Conservation (phyloP, 2,797 vertebrate species). For the Agapornis canus region DNA sequence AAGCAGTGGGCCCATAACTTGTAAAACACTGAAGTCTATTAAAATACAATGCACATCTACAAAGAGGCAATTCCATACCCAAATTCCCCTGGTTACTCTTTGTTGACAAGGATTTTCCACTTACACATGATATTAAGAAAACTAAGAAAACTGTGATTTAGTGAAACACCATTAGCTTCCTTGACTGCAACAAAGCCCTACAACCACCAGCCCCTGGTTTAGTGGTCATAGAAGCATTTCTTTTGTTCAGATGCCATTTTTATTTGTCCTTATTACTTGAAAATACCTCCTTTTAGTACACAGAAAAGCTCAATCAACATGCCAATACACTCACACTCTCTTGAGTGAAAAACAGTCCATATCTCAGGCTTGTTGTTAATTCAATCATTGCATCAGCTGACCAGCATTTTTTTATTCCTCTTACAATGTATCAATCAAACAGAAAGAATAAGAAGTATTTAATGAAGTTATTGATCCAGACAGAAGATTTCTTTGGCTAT, state of each 20-base stretch:
- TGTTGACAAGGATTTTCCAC: neutral
- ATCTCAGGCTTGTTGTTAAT: neutral
- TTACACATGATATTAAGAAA: neutral
- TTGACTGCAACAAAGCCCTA: neutral
- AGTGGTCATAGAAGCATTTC: neutral
- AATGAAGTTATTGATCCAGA: conserved; percentile 46
- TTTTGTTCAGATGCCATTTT: neutral
- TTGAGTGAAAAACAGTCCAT: neutral
- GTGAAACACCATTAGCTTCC: neutral
- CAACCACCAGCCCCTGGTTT: neutral
- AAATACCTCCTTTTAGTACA: neutral
- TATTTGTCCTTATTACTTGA: neutral
- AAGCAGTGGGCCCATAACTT: neutral
- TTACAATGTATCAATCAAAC: neutral
- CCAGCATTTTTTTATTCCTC: neutral
- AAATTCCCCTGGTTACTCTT: neutral
- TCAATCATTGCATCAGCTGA: neutral
- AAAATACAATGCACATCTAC: neutral
- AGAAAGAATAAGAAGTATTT: conserved; percentile 18
- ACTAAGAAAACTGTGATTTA: neutral
- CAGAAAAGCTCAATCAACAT: neutral
- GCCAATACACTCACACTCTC: neutral
- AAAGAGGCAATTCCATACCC: neutral
- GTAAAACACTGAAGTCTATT: neutral
- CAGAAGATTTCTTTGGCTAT: neutral